Evolutionary conservation across 2,113 vertebrate genomes (phyloP), one percentile per base, ranked within the genome.

Genomic region (Henicopernis longicauda): DNA sequence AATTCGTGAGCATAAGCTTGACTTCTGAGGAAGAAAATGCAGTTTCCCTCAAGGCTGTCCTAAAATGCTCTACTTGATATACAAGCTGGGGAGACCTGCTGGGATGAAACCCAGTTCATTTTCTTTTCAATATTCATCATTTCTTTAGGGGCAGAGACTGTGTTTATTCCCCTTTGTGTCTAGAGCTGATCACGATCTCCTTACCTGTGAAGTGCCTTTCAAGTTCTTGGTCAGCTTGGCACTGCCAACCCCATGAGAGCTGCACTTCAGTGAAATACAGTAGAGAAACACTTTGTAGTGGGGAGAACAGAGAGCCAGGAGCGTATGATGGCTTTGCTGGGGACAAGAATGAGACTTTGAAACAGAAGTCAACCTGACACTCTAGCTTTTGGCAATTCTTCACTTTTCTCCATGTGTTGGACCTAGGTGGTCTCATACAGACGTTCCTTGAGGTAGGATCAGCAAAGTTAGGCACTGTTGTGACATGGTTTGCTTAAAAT

Each of bases 71-170:
- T 29, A 36, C 32, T 31, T 31, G 78, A 52, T 65, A 11, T 11
- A 57, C 4, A 65, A 80, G 67, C 47, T 57, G 70, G 74, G 61
- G 40, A 79, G n/a, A 69, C 40, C 66, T 88, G 66, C 89, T 93
- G 91, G 86, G 67, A 82, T 79, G 74, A 85, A 93, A 59, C 61
- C 29, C 42, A 57, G 88, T 8, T 95, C 34, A 26, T 92, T 83
- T 91, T 38, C 65, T 82, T 52, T 77, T 70, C 44, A 62, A 54
- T 88, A 88, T 90, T 85, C 71, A 79, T 88, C 66, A 32, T 44
- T 40, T 18, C 82, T 80, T 88, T 50, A 69, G 45, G 66, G 70
- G 6, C 14, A 71, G 38, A 36, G 44, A 19, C 16, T 78, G n/a
- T 55, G 47, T 21, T 82, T 72, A 32, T 62, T 76, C 32, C 65